Percentiles rank a stretch among this genome's conserved stretches.
Evolutionary conservation across 2,888 invertebrate species (phyloP).

Genomic region (Rhagonycha fulva): DNA sequence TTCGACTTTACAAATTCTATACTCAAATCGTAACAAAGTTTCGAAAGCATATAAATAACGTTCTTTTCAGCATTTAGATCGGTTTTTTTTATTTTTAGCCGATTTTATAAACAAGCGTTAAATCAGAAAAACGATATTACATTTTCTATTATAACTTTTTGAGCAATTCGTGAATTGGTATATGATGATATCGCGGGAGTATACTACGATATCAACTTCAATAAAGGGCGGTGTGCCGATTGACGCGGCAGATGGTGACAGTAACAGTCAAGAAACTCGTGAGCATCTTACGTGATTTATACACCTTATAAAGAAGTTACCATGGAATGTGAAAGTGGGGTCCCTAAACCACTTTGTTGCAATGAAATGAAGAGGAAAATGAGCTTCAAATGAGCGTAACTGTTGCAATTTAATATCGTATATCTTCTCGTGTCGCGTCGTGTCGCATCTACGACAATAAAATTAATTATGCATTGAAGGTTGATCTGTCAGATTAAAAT

Average conservation of each 20-base stretch:
- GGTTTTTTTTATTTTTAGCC: neutral
- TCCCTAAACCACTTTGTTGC: constrained; percentile 53
- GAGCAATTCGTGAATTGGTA: constrained; percentile 11
- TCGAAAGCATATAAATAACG: neutral
- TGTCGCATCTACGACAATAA: constrained; percentile 33
- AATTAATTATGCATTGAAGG: neutral
- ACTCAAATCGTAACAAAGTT: constrained; percentile 13
- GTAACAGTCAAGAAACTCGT: constrained; percentile 21
- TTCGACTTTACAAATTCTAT: constrained; percentile 32
- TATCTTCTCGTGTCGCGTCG: constrained; percentile 26
- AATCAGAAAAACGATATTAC: neutral
- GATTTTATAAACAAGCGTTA: neutral
- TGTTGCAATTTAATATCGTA: constrained; percentile 49
- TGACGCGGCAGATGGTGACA: constrained; percentile 28
- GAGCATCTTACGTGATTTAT: constrained; percentile 50
- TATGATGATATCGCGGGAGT: constrained; percentile 10
- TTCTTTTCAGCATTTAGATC: neutral
- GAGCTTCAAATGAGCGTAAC: constrained; percentile 52
- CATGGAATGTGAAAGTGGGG: constrained; percentile 49
- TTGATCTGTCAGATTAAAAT: neutral
- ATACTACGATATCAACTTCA: constrained; percentile 13
- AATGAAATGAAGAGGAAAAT: constrained; percentile 55
- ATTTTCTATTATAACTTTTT: neutral
- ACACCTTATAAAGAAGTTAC: constrained; percentile 53
- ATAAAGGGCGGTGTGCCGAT: constrained; percentile 27